A percentile compares a stretch with the other conserved stretches of the same genome.
Evolutionary conservation across 2,797 vertebrate species (phyloP).

Genomic region (Pelochelys cantorii): DNA sequence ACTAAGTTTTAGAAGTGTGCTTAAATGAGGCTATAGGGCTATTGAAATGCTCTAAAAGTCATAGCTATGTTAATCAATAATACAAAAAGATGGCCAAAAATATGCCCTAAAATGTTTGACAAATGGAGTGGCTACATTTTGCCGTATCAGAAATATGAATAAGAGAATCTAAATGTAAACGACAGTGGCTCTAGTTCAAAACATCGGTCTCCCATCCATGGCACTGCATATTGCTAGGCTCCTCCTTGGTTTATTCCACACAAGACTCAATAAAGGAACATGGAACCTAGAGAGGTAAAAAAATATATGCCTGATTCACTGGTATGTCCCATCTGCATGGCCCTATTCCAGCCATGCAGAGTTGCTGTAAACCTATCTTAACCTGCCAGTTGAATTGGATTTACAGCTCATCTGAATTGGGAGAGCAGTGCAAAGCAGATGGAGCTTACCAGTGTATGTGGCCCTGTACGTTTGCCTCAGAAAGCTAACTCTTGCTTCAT

Average conservation of each 20-base stretch:
- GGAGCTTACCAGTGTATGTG: conserved; percentile 36
- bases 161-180: neutral
- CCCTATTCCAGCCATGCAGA: conserved; percentile 47
- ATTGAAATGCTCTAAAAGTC: neutral
- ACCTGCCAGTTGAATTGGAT: conserved; percentile 59
- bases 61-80: neutral
- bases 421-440: conserved; percentile 62
- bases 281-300: conserved; percentile 25
- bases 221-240: neutral
- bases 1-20: neutral
- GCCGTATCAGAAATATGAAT: neutral
- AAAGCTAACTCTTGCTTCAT: conserved; percentile 34
- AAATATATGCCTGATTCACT: neutral
- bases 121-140: neutral
- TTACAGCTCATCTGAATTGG: conserved; percentile 57
- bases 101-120: neutral
- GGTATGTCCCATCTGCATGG: conserved; percentile 54
- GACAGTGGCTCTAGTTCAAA: neutral
- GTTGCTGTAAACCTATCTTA: conserved; percentile 65
- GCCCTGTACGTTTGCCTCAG: neutral
- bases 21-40: neutral
- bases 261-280: conserved; percentile 6
- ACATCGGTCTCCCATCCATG: conserved; percentile 1
- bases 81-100: neutral
- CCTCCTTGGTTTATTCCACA: neutral